Conservation (phyloP, 2,797 vertebrate genomes). For the Pipistrellus pipistrellus region DNA sequence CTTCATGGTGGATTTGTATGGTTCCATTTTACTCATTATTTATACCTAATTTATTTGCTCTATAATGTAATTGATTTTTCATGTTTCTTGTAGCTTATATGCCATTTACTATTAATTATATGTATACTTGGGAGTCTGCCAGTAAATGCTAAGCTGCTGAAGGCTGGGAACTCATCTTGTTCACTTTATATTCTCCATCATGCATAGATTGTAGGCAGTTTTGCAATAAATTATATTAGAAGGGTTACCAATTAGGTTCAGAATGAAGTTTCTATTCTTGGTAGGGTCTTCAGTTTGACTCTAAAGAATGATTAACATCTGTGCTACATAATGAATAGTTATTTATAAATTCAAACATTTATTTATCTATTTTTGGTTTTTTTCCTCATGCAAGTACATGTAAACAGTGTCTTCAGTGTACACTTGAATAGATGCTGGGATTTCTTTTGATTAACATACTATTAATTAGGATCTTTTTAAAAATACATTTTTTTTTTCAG, state of each 20-base stretch:
- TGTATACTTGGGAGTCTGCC: neutral
- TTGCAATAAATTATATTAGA: constrained; percentile 12
- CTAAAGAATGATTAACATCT: neutral
- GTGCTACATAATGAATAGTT: neutral
- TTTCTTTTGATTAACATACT: constrained; percentile 6
- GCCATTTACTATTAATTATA: neutral
- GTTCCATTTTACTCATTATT: neutral
- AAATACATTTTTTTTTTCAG: no score
- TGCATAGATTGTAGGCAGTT: neutral
- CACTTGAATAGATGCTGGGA: neutral
- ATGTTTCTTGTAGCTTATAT: constrained; percentile 10
- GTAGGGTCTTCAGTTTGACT: constrained; percentile 12
- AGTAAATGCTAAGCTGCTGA: neutral
- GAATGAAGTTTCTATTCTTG: constrained; percentile 39
- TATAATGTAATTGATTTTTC: neutral
- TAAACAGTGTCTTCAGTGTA: neutral
- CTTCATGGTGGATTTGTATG: neutral
- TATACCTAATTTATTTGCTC: neutral
- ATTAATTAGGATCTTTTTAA: neutral
- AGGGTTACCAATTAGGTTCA: neutral
- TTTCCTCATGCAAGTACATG: neutral
- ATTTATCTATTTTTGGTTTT: constrained; percentile 41
- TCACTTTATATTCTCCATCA: neutral
- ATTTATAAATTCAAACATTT: constrained; percentile 46
- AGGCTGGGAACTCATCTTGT: neutral